Evolutionary conservation across 2,888 invertebrate species (phyloP).

Genomic region (Timema podura): DNA sequence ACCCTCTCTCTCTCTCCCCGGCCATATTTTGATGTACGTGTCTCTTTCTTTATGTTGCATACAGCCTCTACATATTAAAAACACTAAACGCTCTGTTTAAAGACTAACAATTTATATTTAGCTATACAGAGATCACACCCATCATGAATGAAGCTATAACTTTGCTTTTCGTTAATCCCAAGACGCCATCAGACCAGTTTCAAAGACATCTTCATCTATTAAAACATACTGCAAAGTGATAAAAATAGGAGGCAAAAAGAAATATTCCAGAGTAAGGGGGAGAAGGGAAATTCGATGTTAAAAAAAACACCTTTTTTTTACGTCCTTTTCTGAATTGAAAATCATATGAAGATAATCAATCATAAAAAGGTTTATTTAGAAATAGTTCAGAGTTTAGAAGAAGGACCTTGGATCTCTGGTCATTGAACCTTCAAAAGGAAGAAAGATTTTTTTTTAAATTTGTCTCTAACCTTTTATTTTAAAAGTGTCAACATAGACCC

Average conservation of each 20-base stretch:
- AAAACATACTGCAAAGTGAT: background rate
- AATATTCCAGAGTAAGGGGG: background rate
- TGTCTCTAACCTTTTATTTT: no score
- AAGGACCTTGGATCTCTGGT: no score
- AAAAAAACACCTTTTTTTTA: no score
- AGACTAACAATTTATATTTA: background rate
- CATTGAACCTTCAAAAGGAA: no score
- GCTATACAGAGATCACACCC: background rate
- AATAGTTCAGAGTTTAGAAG: no score
- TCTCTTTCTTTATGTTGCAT: background rate
- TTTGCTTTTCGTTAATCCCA: background rate
- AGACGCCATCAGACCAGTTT: background rate
- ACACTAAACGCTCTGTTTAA: conserved; percentile 16
- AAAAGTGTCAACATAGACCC: no score
- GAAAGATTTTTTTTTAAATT: no score
- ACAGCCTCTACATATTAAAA: background rate
- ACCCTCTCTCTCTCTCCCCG: background rate
- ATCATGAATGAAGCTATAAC: conserved; percentile 11
- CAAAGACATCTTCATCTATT: conserved; percentile 2
- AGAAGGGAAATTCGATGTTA: no score
- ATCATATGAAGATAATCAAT: no score
- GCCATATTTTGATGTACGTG: no score
- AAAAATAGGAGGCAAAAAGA: background rate
- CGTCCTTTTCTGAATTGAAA: no score
- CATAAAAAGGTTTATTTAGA: no score